Conservation (phyloP, 2,888 invertebrate species). For the Synergus umbraculus region DNA sequence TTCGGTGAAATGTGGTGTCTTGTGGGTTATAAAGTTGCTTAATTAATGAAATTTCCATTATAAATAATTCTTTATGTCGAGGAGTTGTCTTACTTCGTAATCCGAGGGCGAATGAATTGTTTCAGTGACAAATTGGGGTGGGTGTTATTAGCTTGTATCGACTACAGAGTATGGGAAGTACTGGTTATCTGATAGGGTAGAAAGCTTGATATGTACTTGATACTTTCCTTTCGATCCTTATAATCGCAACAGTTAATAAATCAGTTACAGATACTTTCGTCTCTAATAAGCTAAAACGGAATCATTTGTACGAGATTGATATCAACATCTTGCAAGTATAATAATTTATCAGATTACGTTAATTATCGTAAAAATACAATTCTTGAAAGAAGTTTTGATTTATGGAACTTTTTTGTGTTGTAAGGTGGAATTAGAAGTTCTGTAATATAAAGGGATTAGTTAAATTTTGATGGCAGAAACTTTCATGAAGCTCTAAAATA, state of each 20-base stretch:
- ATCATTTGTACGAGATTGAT: background rate
- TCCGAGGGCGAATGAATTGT: background rate
- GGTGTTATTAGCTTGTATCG: background rate
- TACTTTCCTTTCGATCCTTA: constrained; percentile 1
- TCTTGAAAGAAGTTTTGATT: no score
- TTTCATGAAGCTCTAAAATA: no score
- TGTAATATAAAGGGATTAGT: no score
- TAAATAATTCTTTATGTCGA: background rate
- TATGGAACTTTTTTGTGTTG: no score
- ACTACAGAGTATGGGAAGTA: background rate
- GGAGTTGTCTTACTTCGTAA: background rate
- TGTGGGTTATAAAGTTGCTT: background rate
- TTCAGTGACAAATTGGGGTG: constrained; percentile 9
- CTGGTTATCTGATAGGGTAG: constrained; percentile 10
- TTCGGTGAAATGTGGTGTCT: background rate
- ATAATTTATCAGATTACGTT: background rate
- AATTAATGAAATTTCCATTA: background rate
- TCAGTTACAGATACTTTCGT: background rate
- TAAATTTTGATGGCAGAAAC: no score
- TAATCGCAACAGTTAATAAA: background rate
- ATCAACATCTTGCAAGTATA: background rate
- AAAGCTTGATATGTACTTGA: background rate
- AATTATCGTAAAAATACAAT: background rate
- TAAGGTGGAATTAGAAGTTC: no score
- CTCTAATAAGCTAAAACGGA: background rate